Base-by-base conservation (phyloP, 2,888 invertebrate species). In the Drosophila engyochracea region DNA sequence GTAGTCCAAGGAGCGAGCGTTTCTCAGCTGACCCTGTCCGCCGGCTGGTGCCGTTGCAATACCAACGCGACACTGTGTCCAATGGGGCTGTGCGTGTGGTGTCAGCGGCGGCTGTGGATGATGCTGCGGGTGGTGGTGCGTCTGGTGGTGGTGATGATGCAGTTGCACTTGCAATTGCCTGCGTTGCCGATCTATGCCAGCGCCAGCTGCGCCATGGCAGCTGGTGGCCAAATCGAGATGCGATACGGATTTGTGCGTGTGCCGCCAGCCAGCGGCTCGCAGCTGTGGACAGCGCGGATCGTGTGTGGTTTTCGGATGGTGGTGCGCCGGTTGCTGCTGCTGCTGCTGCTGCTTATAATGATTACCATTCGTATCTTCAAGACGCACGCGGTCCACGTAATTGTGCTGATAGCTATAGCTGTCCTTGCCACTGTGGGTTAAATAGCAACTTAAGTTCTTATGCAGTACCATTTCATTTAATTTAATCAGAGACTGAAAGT, bases 201-300 rank as follows among this genome's bases (percentile, higher is more conserved):
- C 79, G 70, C 90, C 84, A 90, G 91, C 84, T 89, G 92, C 81
- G 66, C 91, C 84, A 62, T 89, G 91, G 78, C 92, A 91, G 91
- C 91, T 92, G 82, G 94, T 93, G 93, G 94, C 94, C 92, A 94
- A 94, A 94, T 94, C 94, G 93, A 94, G 94, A 93, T 94, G 94
- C 90, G 94, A 93, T 58, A 93, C 85, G 85, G 92, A 94, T 85
- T 92, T 93, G 76, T 90, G 85, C 14, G 87, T 84, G 83, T 93
- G 94, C 78, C 93, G 93, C 94, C 92, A 94, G 83, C 94, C 94
- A 85, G 93, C 93, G 73, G 92, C 92, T 31, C 93, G 91, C 63
- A 85, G 51, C 49, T 85, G 88, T 16, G 85, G 85, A 68, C 91
- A 91, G 79, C 77, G 77, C 25, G 85, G 85, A 70, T 89, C 89